Evolutionary conservation across 2,113 vertebrate genomes (phyloP).

Genomic region (Lontra canadensis): DNA sequence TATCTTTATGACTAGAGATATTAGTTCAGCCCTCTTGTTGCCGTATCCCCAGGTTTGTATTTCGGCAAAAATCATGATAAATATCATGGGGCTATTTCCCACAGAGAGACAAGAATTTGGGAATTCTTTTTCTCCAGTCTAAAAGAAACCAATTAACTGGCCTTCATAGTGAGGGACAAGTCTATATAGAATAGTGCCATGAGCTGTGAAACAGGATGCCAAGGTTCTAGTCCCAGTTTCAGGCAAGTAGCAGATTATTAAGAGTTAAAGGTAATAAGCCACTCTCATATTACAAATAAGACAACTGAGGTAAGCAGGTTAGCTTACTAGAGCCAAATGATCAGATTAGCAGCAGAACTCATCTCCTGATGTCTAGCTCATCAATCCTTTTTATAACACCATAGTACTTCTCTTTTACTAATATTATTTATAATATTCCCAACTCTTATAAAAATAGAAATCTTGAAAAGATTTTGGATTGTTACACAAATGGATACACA

Average conservation of each 20-base stretch:
- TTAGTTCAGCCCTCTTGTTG: not conserved
- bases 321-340: not conserved
- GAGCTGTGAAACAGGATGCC: not conserved
- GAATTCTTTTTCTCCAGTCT: not conserved
- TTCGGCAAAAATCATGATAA: slow-evolving; percentile 23
- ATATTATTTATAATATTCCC: not conserved
- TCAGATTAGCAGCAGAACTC: not conserved
- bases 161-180: not conserved
- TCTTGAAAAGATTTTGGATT: not conserved
- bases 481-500: not conserved
- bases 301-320: not conserved
- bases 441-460: not conserved
- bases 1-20: not conserved
- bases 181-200: not conserved
- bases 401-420: not conserved
- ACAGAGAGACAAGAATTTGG: not conserved
- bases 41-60: not conserved
- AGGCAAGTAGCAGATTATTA: not conserved
- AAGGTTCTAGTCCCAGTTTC: not conserved
- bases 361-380: not conserved
- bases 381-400: not conserved
- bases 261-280: not conserved
- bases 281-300: not conserved
- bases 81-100: not conserved
- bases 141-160: not conserved